Base-by-base conservation (phyloP, 2,888 invertebrate species). In the Melanargia galathea region DNA sequence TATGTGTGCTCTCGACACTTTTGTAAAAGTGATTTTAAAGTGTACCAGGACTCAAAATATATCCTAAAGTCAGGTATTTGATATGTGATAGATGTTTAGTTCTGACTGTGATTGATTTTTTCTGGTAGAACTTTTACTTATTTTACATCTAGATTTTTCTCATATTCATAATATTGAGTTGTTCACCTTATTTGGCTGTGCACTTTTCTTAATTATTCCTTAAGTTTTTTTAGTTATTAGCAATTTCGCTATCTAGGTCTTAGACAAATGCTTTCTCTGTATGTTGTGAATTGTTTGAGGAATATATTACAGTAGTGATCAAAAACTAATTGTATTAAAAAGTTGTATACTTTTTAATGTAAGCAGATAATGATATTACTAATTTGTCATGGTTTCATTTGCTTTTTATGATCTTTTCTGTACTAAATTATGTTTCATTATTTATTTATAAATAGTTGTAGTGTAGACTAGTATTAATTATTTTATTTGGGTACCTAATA, bases 1-100 rank as follows among this genome's bases (percentile, higher is more conserved):
- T 93, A 94, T 80, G 94, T 96, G 35, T 96, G 96, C 78, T 95
- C 96, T 13, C 92, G 95, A 65, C 96, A 96, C 83, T 96, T 96
- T 81, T 90, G 94, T 73, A 93, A 94, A 72, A 93, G 92, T 30
- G 96, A 96, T 84, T 96, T 96, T 84, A 93, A 95, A 83, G 92
- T 92, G 70, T 94, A 93, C 73, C 93, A 94, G 82, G 93, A 94
- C 64, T 93, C 93, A 66, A 95, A 95, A 87, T 95, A 95, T 79
- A 86, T 95, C 79, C 84, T 96, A 56, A 94, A 93, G 79, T 92
- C 94, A 83, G 91, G 92, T 91, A 71, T 60, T 63, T 66, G 59
- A 64, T 65, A 54, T 65, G 11, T 24, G n/a, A 20, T 46, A 20
- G 22, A 26, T 43, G 4, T 24, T 40, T 49, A 38, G 26, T 40